Percentiles rank a stretch among this genome's conserved stretches.
Conservation (phyloP, 1,140 invertebrate genomes). For the Orius laevigatus region DNA sequence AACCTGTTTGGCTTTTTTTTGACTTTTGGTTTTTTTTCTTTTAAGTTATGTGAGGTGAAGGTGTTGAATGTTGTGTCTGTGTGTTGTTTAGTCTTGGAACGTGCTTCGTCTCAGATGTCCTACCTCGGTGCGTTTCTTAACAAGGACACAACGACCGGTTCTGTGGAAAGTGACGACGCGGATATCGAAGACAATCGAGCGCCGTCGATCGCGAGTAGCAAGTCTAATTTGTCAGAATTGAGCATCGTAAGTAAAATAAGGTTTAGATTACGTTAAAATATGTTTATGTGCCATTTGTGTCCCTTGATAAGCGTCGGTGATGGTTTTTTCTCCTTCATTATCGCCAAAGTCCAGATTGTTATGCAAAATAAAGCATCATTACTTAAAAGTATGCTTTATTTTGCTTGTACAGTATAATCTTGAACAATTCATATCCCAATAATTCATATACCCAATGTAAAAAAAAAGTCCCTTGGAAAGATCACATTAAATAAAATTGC, state of each 20-base stretch:
- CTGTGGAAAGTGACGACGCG: constrained; percentile 54
- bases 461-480: too few relatives aligned
- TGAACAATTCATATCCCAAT: too few relatives aligned
- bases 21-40: constrained; percentile 8
- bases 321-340: too few relatives aligned
- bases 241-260: constrained; percentile 44
- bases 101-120: constrained; percentile 74
- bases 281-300: not conserved
- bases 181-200: constrained; percentile 60
- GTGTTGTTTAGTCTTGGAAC: constrained; percentile 54
- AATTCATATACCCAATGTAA: too few relatives aligned
- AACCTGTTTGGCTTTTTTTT: not conserved
- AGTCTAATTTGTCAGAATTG: constrained; percentile 64
- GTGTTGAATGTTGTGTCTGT: constrained; percentile 22
- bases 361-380: too few relatives aligned
- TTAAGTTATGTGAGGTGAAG: constrained; percentile 10
- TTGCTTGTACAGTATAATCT: too few relatives aligned
- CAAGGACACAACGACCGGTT: constrained; percentile 44
- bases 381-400: too few relatives aligned
- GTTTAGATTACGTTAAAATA: not conserved
- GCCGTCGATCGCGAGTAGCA: constrained; percentile 60
- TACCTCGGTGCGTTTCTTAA: constrained; percentile 78
- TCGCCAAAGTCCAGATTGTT: too few relatives aligned
- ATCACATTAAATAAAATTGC: too few relatives aligned
- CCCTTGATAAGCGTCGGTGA: too few relatives aligned